Base-by-base conservation (phyloP, 2,797 vertebrate species). In the Paratrypauchen microcephalus region DNA sequence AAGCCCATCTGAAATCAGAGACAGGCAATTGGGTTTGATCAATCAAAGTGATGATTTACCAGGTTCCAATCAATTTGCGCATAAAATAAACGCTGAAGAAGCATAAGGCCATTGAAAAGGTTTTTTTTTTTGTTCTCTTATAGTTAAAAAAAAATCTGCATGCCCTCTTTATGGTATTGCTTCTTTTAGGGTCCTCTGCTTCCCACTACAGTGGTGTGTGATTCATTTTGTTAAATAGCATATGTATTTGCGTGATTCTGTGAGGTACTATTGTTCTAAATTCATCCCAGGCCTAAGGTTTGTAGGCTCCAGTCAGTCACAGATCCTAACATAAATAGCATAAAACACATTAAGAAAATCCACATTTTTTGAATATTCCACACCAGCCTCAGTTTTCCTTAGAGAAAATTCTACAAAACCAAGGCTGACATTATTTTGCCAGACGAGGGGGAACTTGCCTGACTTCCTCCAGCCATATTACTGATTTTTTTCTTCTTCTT, bases 21-120 rank as follows among this genome's bases (percentile, higher is more conserved):
- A 41, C 12, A 41, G 8, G 8, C 32, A 36, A 36, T 15, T 41
- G 39, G 12, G 39, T 41, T 41, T 41, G 12, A 69, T 24, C 21
- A 54, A 48, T 41, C 21, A n/a, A 12, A 2, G 18, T 80, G 77
- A 78, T 71, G 12, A 82, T 78, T 70, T 23, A 18, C 30, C 16
- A 39, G 15, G 36, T 23, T n/a, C 28, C 39, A n/a, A 52, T 52
- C 19, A 52, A 52, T 11, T 11, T 52, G 1, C 50, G 21, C 19
- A 11, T n/a, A 54, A 54, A 54, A 4, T 9, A 7, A 7, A 11
- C 21, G 12, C 52, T 54, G 7, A 21, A 54, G 9, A 50, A 7
- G 48, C 48, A n/a, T 41, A 41, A 41, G 39, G 48, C 3, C 19
- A 50, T 19, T 50, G 48, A n/a, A 50, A 50, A 8, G 19, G n/a